These are phyloP conservation scores for Coleophora deauratella DNA, from an alignment of 2,888 invertebrate genomes.

Conservation along the genomic window DNA sequence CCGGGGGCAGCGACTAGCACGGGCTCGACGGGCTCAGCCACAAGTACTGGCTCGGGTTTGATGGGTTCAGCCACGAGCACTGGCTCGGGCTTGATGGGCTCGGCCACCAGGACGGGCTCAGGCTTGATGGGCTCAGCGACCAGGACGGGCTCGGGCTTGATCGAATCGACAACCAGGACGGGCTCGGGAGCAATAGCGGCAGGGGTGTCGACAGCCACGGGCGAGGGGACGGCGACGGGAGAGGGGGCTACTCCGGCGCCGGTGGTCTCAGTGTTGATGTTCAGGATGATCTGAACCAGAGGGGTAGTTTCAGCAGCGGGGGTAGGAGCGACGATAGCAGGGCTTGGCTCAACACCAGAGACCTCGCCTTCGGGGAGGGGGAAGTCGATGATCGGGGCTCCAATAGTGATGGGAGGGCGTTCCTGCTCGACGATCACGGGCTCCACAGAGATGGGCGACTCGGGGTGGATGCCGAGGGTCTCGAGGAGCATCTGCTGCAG, in stretches of 20 bases:
- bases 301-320: conserved; percentile 17
- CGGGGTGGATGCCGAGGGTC: conserved; percentile 15
- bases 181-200: conserved; percentile 3
- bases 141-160: conserved; percentile 6
- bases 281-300: conserved; percentile 31
- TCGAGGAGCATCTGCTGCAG: conserved; percentile 16
- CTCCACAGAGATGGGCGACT: conserved; percentile 20
- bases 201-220: background rate
- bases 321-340: conserved; percentile 5
- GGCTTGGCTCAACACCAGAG: conserved; percentile 4
- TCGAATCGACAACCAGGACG: conserved; percentile 5
- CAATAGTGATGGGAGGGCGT: conserved; percentile 7
- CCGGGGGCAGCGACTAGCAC: background rate
- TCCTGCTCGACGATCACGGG: conserved; percentile 17
- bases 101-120: background rate
- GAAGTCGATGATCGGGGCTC: conserved; percentile 13
- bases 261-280: conserved; percentile 18
- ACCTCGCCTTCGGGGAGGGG: background rate
- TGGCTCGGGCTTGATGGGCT: conserved; percentile 1
- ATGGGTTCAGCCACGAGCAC: conserved; percentile 6
- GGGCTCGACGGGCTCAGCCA: conserved; percentile 15
- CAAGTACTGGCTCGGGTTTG: conserved; percentile 10
- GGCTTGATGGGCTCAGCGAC: conserved; percentile 6
- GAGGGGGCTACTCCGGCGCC: conserved; percentile 7
- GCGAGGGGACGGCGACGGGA: conserved; percentile 2